Conservation (phyloP, 1,140 invertebrate species). For the Odontomachus brunneus region DNA sequence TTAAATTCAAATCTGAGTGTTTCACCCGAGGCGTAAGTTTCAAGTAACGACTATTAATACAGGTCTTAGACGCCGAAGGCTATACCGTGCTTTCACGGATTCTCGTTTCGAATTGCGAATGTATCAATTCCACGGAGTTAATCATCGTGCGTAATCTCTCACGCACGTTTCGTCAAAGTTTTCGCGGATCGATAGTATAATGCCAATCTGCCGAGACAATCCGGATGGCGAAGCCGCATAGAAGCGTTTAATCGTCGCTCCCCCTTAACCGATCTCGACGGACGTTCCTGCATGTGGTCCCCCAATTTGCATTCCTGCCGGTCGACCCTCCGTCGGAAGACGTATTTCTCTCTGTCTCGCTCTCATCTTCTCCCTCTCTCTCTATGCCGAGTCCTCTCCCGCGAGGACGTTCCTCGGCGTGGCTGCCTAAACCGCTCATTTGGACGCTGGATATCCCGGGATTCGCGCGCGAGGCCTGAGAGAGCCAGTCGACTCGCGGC, state of each 20-base stretch:
- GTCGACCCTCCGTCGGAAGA: conserved; percentile 41
- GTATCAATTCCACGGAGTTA: not conserved
- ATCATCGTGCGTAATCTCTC: conserved; percentile 27
- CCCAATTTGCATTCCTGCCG: conserved; percentile 61
- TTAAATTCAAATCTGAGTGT: too few relatives aligned
- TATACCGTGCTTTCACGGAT: not conserved
- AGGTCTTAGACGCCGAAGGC: too few relatives aligned
- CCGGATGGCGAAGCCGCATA: conserved; percentile 38
- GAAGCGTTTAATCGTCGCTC: conserved; percentile 55
- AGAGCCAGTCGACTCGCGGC: not conserved
- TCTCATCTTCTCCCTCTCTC: not conserved
- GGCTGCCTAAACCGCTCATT: conserved; percentile 49
- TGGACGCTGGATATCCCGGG: conserved; percentile 15
- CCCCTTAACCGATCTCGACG: conserved; percentile 51
- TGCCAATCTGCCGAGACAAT: conserved; percentile 36
- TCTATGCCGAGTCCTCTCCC: not conserved
- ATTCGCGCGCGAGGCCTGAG: conserved; percentile 7
- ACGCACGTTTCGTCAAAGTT: conserved; percentile 33
- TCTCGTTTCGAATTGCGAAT: not conserved
- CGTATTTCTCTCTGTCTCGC: conserved; percentile 6
- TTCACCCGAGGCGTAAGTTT: too few relatives aligned
- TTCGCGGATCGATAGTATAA: conserved; percentile 50
- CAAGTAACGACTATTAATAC: too few relatives aligned
- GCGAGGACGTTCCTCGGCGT: conserved; percentile 38
- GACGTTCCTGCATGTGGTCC: conserved; percentile 49